Conservation (phyloP, 2,888 invertebrate genomes). For the Cephus pygmeus region DNA sequence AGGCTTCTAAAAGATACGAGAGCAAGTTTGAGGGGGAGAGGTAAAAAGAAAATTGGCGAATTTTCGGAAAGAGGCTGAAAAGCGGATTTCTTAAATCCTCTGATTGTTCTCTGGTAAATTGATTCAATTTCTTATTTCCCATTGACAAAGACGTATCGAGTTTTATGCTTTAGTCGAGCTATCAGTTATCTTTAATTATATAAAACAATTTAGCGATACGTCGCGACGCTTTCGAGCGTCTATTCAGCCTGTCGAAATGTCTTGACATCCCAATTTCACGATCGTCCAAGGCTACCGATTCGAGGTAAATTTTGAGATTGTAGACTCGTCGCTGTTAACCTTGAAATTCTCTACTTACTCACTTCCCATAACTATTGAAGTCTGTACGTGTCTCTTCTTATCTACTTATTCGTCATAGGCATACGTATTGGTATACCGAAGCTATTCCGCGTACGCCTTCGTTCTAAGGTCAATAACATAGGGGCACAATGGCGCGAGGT, state of each 20-base stretch:
- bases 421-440: slow-evolving; percentile 8
- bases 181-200: not conserved
- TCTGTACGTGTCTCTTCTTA: not conserved
- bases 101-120: not conserved
- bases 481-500: slow-evolving; percentile 5
- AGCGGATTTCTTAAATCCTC: not conserved
- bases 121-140: not conserved
- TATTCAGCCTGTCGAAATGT: not conserved
- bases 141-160: not conserved
- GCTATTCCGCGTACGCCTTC: slow-evolving; percentile 6
- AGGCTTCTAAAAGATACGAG: not conserved
- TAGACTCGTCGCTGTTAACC: slow-evolving; percentile 4
- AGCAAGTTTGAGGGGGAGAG: not conserved
- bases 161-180: not conserved
- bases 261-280: not conserved
- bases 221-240: not conserved
- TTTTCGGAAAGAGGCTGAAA: not conserved
- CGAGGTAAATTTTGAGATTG: slow-evolving; percentile 6
- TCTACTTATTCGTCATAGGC: not conserved
- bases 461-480: slow-evolving; percentile 22
- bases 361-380: not conserved
- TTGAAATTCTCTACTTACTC: not conserved
- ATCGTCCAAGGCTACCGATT: not conserved
- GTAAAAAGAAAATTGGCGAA: not conserved
- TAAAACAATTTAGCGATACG: not conserved